phyloP scores from a whole-genome alignment of 2,888 invertebrate species.

The Pandemis heparana region DNA sequence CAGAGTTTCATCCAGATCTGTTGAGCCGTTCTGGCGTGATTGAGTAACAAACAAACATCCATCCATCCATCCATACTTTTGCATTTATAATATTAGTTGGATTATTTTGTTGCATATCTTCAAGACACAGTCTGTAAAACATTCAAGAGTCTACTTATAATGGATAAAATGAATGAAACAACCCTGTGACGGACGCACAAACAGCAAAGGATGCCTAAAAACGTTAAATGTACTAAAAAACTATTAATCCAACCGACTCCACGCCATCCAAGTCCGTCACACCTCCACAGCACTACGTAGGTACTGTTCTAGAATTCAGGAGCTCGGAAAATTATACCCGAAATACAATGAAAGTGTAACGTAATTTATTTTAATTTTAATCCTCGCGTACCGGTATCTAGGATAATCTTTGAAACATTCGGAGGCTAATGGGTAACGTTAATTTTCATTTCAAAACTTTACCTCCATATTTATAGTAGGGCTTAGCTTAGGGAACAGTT shows the following conservation, averaged over 20 bases:
- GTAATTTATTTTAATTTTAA: constrained; percentile 84
- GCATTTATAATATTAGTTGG: too few relatives aligned
- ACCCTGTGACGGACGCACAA: too few relatives aligned
- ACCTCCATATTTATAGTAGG: constrained; percentile 60
- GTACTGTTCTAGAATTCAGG: constrained; percentile 79
- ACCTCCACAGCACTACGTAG: constrained; percentile 69
- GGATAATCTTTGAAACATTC: constrained; percentile 56
- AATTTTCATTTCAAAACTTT: constrained; percentile 67
- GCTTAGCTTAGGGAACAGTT: constrained; percentile 61
- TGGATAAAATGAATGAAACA: too few relatives aligned
- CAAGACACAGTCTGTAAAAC: too few relatives aligned
- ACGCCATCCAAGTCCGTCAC: constrained; percentile 56
- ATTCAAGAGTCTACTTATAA: too few relatives aligned
- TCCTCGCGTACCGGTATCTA: constrained; percentile 59
- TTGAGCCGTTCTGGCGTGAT: too few relatives aligned
- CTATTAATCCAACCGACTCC: constrained; percentile 51
- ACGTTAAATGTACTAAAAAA: neutral
- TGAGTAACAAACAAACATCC: too few relatives aligned
- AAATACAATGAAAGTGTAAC: constrained; percentile 84
- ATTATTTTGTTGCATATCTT: too few relatives aligned
- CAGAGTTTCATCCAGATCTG: too few relatives aligned
- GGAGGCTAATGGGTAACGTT: constrained; percentile 65
- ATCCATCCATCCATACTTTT: too few relatives aligned
- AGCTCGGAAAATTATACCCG: constrained; percentile 82
- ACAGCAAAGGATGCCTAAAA: too few relatives aligned